These are phyloP conservation scores for Sebastes glaucus DNA, from an alignment of 2,797 vertebrate species.

Conservation along the genomic window DNA sequence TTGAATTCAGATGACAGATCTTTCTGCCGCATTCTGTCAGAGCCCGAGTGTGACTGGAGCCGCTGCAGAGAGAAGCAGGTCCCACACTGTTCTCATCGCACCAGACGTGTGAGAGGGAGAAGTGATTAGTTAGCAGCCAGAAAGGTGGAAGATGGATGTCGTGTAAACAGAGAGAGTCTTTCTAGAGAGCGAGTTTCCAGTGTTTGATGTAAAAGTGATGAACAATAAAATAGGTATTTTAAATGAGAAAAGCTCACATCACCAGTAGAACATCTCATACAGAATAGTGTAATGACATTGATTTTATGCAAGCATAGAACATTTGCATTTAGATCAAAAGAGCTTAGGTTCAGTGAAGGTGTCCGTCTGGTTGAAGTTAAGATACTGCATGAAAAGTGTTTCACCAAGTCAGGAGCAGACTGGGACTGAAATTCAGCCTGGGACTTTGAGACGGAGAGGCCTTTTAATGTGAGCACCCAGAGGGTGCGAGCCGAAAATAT, in stretches of 20 bases:
- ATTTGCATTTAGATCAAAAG: conserved; percentile 24
- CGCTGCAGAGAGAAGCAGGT: conserved; percentile 69
- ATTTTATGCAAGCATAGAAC: background rate
- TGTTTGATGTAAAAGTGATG: conserved; percentile 5
- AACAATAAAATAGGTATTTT: background rate
- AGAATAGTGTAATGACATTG: background rate
- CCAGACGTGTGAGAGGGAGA: conserved; percentile 19
- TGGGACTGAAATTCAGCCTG: too few relatives aligned
- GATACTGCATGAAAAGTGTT: background rate
- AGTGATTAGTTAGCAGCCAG: conserved; percentile 49
- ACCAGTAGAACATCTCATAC: background rate
- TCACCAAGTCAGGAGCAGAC: background rate
- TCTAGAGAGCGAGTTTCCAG: background rate
- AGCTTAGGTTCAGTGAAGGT: background rate
- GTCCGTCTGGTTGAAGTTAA: background rate
- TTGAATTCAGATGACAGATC: conserved; percentile 70
- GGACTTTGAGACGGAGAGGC: too few relatives aligned
- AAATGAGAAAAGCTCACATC: background rate
- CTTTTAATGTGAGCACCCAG: too few relatives aligned
- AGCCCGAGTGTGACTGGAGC: conserved; percentile 53
- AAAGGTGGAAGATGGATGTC: conserved; percentile 45
- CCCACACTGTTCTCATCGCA: conserved; percentile 48
- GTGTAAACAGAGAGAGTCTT: conserved; percentile 11
- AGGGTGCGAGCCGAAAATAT: too few relatives aligned
- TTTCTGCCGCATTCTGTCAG: conserved; percentile 79